These are phyloP conservation scores for Eudyptes chrysolophus DNA, from an alignment of 2,113 vertebrate species.

Conservation along the genomic window DNA sequence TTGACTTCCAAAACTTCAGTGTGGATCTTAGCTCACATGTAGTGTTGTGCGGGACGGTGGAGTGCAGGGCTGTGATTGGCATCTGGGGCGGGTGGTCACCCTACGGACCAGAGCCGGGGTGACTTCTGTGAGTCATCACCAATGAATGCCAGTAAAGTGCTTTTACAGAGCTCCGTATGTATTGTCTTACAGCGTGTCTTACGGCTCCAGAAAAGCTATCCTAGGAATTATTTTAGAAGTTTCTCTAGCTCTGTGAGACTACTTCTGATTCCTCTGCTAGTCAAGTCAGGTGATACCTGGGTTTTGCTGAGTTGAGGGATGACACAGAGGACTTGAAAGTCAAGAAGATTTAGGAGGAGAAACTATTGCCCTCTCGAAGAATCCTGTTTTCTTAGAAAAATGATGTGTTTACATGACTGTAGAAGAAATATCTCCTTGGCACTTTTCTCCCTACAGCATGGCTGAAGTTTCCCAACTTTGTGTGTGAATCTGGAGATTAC, in stretches of 20 bases:
- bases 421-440: background rate
- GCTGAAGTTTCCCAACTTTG: background rate
- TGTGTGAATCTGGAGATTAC: background rate
- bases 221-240: background rate
- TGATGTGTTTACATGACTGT: background rate
- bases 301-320: background rate
- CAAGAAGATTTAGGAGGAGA: background rate
- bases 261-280: background rate
- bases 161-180: background rate
- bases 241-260: background rate
- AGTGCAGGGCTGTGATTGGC: background rate
- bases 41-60: background rate
- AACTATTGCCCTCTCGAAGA: background rate
- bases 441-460: background rate
- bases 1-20: background rate
- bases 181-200: background rate
- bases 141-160: background rate
- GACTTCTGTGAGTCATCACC: background rate
- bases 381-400: background rate
- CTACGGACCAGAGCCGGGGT: background rate
- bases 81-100: background rate
- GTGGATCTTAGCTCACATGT: accelerated
- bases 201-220: background rate
- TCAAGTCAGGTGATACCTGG: background rate
- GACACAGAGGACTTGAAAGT: background rate